phyloP scores from a whole-genome alignment of 2,113 vertebrate species.

The Pundamilia nyererei region DNA sequence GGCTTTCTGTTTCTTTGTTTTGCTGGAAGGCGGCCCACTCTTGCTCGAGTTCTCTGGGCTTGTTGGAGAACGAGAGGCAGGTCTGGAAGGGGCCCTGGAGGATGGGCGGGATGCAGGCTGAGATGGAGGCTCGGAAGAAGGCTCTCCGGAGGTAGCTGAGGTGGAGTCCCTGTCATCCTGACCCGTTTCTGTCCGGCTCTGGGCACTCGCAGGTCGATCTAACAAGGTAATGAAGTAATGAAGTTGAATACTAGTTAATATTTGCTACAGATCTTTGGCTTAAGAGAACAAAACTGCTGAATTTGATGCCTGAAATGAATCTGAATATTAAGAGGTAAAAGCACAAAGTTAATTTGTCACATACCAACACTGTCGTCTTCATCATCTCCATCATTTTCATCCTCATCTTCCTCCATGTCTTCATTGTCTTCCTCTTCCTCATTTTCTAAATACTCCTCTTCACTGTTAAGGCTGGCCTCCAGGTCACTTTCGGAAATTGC shows the following conservation, averaged over 20 bases:
- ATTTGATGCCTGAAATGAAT: not conserved
- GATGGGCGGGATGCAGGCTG: conserved; percentile 65
- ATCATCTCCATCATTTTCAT: conserved; percentile 81
- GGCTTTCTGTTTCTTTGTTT: conserved; percentile 80
- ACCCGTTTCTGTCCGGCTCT: conserved; percentile 73
- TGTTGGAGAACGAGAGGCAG: conserved; percentile 68
- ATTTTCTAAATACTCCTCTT: conserved; percentile 87
- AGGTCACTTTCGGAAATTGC: conserved; percentile 96
- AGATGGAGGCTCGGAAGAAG: conserved; percentile 65
- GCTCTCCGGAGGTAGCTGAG: conserved; percentile 82
- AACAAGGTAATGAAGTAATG: not conserved
- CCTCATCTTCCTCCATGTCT: conserved; percentile 81
- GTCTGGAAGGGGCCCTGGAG: conserved; percentile 79
- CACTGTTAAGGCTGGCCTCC: conserved; percentile 91
- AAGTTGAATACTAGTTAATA: not conserved
- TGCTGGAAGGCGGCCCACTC: conserved; percentile 74
- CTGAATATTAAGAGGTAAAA: not conserved
- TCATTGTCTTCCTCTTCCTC: conserved; percentile 86
- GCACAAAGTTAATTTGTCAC: not conserved
- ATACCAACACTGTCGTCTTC: conserved; percentile 63
- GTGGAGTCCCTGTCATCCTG: conserved; percentile 70
- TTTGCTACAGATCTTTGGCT: not conserved
- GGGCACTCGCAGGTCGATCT: conserved; percentile 80
- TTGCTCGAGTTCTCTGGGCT: conserved; percentile 77
- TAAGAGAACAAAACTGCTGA: not conserved